These are phyloP conservation scores for Carassius gibelio DNA, from an alignment of 2,113 vertebrate species.

Conservation along the genomic window DNA sequence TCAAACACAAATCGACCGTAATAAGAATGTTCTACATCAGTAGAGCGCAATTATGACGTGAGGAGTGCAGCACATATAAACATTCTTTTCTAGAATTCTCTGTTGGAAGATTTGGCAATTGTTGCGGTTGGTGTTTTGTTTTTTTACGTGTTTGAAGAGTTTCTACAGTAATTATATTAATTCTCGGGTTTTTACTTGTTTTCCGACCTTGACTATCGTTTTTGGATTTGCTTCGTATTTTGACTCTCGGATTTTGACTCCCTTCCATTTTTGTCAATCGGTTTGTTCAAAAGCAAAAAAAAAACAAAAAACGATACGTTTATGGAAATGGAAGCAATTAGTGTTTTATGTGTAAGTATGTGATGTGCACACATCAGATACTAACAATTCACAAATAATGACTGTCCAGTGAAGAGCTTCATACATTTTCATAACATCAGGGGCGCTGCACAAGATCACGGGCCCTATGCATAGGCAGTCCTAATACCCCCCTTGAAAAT, in stretches of 20 bases:
- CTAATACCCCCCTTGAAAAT: too few relatives aligned
- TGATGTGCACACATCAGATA: neutral
- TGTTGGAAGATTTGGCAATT: too few relatives aligned
- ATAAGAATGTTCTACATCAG: neutral
- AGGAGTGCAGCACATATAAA: neutral
- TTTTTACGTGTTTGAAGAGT: neutral
- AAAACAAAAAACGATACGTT: too few relatives aligned
- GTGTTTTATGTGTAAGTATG: slow-evolving; percentile 9
- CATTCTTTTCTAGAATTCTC: neutral
- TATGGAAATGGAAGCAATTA: neutral
- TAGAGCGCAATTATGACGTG: neutral
- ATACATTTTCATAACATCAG: too few relatives aligned
- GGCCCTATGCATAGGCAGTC: too few relatives aligned
- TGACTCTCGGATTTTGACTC: too few relatives aligned
- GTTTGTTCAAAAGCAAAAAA: too few relatives aligned
- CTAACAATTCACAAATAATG: neutral
- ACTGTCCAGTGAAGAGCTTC: neutral
- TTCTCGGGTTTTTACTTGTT: neutral
- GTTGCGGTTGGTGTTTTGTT: neutral
- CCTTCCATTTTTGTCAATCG: neutral
- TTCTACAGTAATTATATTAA: neutral
- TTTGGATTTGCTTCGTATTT: too few relatives aligned
- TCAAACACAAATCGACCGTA: neutral
- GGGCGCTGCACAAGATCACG: too few relatives aligned
- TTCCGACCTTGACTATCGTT: neutral